Evolutionary conservation across 2,888 invertebrate species (phyloP).

Genomic region (Electrophaes corylata): DNA sequence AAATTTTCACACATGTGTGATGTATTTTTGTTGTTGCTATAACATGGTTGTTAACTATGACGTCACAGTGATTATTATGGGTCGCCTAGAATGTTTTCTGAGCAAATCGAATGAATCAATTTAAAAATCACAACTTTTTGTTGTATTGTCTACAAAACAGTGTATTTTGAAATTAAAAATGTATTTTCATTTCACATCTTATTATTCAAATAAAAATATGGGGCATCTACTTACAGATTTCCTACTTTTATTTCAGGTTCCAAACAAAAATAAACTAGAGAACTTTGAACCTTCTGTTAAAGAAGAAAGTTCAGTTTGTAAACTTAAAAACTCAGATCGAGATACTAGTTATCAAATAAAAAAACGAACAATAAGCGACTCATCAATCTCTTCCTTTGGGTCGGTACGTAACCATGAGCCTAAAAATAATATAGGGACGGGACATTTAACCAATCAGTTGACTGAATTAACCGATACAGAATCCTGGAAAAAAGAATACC

Average conservation of each 20-base stretch:
- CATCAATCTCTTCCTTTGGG: conserved; percentile 20
- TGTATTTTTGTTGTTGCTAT: too few relatives aligned
- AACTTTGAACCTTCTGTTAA: neutral
- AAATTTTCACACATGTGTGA: too few relatives aligned
- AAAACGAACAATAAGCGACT: conserved; percentile 10
- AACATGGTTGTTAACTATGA: too few relatives aligned
- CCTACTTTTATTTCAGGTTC: conserved; percentile 12
- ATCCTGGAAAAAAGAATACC: conserved; percentile 48
- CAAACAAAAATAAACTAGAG: neutral
- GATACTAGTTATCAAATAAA: neutral
- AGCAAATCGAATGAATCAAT: too few relatives aligned
- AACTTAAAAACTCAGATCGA: conserved; percentile 3
- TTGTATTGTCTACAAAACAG: too few relatives aligned
- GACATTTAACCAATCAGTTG: neutral
- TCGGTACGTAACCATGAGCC: conserved; percentile 1
- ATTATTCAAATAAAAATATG: too few relatives aligned
- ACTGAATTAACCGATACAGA: conserved; percentile 1
- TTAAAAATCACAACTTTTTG: too few relatives aligned
- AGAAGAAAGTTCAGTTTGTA: neutral
- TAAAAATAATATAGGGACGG: neutral
- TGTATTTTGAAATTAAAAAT: too few relatives aligned
- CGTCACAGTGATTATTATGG: too few relatives aligned
- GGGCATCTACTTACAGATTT: too few relatives aligned
- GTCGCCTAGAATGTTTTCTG: too few relatives aligned
- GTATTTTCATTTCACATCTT: too few relatives aligned